These are phyloP conservation scores for Crematogaster levior DNA, from an alignment of 2,888 invertebrate species.

Conservation along the genomic window DNA sequence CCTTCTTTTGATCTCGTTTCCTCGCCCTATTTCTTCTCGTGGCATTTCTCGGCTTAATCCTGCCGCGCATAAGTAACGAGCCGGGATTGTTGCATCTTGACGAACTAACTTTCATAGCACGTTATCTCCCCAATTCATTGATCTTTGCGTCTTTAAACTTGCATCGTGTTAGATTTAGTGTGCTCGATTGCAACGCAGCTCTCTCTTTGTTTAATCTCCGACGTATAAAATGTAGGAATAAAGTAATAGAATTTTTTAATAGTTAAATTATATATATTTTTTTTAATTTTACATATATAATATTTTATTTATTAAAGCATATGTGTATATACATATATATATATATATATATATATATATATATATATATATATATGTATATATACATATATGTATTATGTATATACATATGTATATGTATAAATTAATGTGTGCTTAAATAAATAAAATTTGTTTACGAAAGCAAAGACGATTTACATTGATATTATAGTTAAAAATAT, in stretches of 20 bases:
- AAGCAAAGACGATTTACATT: neutral
- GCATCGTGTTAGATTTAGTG: conserved; percentile 76
- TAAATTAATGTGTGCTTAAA: neutral
- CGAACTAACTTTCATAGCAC: conserved; percentile 70
- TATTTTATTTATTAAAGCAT: no score
- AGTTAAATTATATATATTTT: neutral
- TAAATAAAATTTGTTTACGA: neutral
- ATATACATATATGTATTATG: no score
- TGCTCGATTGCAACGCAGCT: conserved; percentile 51
- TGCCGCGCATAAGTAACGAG: conserved; percentile 27
- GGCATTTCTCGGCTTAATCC: conserved; percentile 42
- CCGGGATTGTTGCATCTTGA: conserved; percentile 66
- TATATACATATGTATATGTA: neutral
- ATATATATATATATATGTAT: no score
- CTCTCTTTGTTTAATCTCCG: conserved; percentile 10
- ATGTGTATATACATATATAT: no score
- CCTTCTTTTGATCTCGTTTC: conserved; percentile 54
- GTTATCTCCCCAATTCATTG: conserved; percentile 57
- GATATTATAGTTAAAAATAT: neutral
- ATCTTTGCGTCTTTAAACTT: conserved; percentile 60
- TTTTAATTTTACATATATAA: no score
- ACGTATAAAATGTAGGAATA: neutral
- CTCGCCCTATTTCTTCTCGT: conserved; percentile 49
- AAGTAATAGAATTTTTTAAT: neutral
- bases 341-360: no score